phyloP scores from a whole-genome alignment of 2,888 invertebrate species.

The Abrostola tripartita region DNA sequence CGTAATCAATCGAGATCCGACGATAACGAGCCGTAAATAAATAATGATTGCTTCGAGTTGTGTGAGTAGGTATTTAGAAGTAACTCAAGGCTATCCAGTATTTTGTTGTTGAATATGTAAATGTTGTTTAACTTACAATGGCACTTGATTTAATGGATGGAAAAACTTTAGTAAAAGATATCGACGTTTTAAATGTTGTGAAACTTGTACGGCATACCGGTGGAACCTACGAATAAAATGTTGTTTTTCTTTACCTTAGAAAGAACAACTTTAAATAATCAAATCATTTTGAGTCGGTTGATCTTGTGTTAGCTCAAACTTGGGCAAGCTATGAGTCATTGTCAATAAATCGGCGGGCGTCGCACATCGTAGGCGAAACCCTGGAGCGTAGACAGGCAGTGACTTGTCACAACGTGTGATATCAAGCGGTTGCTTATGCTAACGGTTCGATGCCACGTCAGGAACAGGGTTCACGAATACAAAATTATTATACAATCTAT shows the following conservation, averaged over 20 bases:
- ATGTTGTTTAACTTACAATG: constrained; percentile 1
- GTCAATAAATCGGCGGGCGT: neutral
- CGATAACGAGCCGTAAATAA: constrained; percentile 7
- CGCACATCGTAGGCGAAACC: constrained; percentile 6
- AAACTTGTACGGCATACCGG: too few relatives aligned
- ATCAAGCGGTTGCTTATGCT: constrained; percentile 18
- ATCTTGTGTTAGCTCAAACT: constrained; percentile 2
- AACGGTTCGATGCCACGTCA: constrained; percentile 1
- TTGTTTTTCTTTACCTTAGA: too few relatives aligned
- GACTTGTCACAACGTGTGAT: constrained; percentile 33
- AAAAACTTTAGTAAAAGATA: neutral
- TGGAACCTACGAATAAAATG: too few relatives aligned
- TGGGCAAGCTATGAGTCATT: constrained; percentile 19
- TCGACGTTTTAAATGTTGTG: neutral
- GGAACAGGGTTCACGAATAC: too few relatives aligned
- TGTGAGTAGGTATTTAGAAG: neutral
- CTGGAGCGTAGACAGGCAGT: constrained; percentile 29
- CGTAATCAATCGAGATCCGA: constrained; percentile 23
- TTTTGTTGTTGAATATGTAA: neutral
- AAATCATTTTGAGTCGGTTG: too few relatives aligned
- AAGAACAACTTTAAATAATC: too few relatives aligned
- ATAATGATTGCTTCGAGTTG: constrained; percentile 6
- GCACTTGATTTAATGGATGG: neutral
- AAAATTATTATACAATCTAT: too few relatives aligned
- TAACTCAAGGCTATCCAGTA: constrained; percentile 3